phyloP scores from a whole-genome alignment of 2,888 invertebrate species.

The Conchocele bisecta region DNA sequence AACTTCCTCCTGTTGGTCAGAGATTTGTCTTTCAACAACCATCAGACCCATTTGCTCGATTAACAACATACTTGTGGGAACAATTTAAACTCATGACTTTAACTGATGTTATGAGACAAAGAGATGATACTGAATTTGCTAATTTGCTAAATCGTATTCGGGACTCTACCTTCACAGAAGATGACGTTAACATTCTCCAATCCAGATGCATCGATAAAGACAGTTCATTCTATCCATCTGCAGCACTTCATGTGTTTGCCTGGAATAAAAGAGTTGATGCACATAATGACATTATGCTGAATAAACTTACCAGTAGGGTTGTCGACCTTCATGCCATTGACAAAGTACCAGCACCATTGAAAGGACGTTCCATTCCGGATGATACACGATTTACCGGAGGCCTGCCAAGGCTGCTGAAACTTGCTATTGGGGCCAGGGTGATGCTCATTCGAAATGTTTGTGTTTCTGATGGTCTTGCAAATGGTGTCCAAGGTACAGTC shows the following conservation, averaged over 20 bases:
- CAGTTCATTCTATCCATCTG: neutral
- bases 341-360: constrained; percentile 9
- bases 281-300: neutral
- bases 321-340: constrained; percentile 2
- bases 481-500: constrained; percentile 3
- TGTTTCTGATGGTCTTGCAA: constrained; percentile 6
- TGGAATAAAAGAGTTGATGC: constrained; percentile 2
- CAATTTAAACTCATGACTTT: neutral
- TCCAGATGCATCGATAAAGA: neutral
- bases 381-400: constrained; percentile 14
- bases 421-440: constrained; percentile 6
- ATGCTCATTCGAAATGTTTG: constrained; percentile 12
- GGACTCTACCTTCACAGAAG: neutral
- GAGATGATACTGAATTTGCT: constrained; percentile 5
- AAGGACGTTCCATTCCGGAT: constrained; percentile 1
- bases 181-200: neutral
- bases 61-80: constrained; percentile 1
- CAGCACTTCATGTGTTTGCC: constrained; percentile 5
- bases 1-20: constrained; percentile 11
- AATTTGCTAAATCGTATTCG: neutral
- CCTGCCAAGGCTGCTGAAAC: neutral
- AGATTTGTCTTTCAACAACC: neutral
- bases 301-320: neutral
- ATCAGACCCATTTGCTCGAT: neutral
- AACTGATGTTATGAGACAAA: constrained; percentile 1